Percentiles rank a stretch among this genome's conserved stretches.
Conservation (phyloP, 1,140 invertebrate genomes). For the Drosophila arawakana region DNA sequence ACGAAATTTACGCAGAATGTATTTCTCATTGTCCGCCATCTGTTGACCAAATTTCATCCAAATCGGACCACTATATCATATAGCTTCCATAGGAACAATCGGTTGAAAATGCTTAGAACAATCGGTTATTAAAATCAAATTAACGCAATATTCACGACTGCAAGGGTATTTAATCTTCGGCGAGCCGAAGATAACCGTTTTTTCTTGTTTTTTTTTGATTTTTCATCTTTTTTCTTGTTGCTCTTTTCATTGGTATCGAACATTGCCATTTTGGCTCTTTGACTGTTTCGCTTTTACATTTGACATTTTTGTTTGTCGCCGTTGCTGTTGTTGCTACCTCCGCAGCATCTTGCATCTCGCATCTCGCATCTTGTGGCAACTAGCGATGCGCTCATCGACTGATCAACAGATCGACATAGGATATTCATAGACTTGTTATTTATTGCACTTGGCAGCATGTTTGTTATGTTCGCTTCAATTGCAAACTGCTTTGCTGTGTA, state of each 20-base stretch:
- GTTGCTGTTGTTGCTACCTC: constrained; percentile 31
- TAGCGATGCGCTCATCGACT: constrained; percentile 51
- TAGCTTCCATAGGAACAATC: too few relatives aligned
- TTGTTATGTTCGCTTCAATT: constrained; percentile 55
- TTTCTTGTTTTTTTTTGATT: constrained; percentile 17
- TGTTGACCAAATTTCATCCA: too few relatives aligned
- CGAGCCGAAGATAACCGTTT: too few relatives aligned
- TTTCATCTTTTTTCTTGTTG: constrained; percentile 40
- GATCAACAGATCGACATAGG: constrained; percentile 41
- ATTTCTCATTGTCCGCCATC: too few relatives aligned
- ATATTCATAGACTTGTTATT: constrained; percentile 68
- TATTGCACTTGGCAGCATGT: constrained; percentile 61
- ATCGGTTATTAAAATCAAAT: too few relatives aligned
- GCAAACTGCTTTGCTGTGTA: constrained; percentile 33
- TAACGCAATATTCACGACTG: too few relatives aligned
- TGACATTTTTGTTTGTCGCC: constrained; percentile 75
- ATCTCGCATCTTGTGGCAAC: constrained; percentile 24
- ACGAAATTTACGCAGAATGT: too few relatives aligned
- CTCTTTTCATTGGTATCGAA: constrained; percentile 25
- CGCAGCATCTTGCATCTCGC: constrained; percentile 45
- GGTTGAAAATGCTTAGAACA: too few relatives aligned
- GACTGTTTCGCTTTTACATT: constrained; percentile 65
- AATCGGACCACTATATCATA: too few relatives aligned
- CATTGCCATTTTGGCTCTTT: constrained; percentile 42
- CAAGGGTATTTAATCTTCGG: too few relatives aligned